Conservation (phyloP, 2,113 vertebrate genomes). For the Gambusia affinis region DNA sequence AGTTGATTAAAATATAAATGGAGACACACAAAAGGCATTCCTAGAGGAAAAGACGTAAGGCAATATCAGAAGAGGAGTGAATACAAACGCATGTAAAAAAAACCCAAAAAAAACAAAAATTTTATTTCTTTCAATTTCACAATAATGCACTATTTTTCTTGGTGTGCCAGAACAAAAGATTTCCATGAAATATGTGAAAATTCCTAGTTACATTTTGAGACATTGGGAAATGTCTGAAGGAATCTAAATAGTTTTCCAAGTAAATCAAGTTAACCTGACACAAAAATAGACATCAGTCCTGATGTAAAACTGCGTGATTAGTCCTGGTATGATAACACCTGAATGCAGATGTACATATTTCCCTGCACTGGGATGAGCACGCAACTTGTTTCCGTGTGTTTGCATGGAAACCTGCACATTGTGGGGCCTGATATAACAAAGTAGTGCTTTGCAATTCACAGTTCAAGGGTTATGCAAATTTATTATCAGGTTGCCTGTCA, state of each 20-base stretch:
- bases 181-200: background rate
- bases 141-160: background rate
- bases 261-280: background rate
- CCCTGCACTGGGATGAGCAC: background rate
- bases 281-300: background rate
- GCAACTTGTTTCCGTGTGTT: slow-evolving; percentile 1
- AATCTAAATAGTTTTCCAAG: background rate
- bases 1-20: background rate
- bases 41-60: background rate
- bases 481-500: slow-evolving; percentile 16
- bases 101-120: background rate
- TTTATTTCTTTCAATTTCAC: background rate
- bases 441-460: background rate
- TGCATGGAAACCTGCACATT: background rate
- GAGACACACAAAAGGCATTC: background rate
- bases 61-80: background rate
- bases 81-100: background rate
- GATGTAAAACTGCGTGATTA: slow-evolving; percentile 16
- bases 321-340: background rate
- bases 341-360: background rate
- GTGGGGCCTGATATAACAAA: background rate
- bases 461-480: slow-evolving; percentile 24
- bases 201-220: background rate
- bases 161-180: background rate
- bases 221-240: background rate